phyloP scores from a whole-genome alignment of 2,797 vertebrate genomes.

The Brachymystax lenok region DNA sequence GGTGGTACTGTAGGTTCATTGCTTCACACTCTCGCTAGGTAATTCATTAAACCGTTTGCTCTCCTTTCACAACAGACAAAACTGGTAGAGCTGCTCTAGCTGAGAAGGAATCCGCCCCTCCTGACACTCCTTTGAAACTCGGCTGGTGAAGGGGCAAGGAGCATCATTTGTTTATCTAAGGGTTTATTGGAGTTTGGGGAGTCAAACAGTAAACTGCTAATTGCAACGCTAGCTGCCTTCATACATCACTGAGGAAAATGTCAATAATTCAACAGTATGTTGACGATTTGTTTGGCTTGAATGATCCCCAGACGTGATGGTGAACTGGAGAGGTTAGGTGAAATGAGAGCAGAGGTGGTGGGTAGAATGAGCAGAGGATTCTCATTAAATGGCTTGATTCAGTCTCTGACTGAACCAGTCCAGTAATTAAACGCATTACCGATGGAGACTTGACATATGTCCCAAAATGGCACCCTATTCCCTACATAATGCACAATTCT shows the following conservation, averaged over 20 bases:
- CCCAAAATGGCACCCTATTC: no score
- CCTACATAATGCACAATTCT: no score
- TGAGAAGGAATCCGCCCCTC: constrained; percentile 33
- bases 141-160: constrained; percentile 47
- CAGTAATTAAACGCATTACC: no score
- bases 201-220: constrained; percentile 52
- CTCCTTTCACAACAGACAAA: constrained; percentile 36
- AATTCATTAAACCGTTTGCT: constrained; percentile 42
- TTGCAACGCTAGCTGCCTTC: constrained; percentile 48
- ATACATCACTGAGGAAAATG: constrained; percentile 71
- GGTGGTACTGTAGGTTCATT: constrained; percentile 35
- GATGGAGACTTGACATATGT: no score
- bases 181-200: constrained; percentile 53
- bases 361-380: constrained; percentile 36
- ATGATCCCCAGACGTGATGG: constrained; percentile 54
- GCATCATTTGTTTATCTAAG: constrained; percentile 66
- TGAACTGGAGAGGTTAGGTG: constrained; percentile 32
- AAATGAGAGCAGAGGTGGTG: constrained; percentile 18
- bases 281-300: constrained; percentile 70
- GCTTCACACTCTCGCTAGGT: constrained; percentile 43
- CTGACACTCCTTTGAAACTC: constrained; percentile 15
- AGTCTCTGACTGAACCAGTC: neutral
- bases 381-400: constrained; percentile 1
- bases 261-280: constrained; percentile 71
- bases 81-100: constrained; percentile 24